A percentile compares a stretch with the other conserved stretches of the same genome.
Evolutionary conservation across 2,113 vertebrate species (phyloP).

Genomic region (human (Homo sapiens)): GRCh38 chr5:138556501-138557000

Average conservation of each 20-base stretch:
- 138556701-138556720: background rate
- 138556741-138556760: background rate
- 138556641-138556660: background rate
- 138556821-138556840: slow-evolving; percentile 97
- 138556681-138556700: background rate
- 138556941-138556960: background rate
- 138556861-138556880: slow-evolving; percentile 87
- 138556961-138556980: background rate
- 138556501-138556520: slow-evolving; percentile 96
- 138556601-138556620: background rate
- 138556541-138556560: slow-evolving; percentile 92
- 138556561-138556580: slow-evolving; percentile 96
- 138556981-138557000: background rate
- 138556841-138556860: slow-evolving; percentile 98
- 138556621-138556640: slow-evolving; percentile 11
- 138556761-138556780: slow-evolving; percentile 88
- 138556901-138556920: background rate
- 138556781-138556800: slow-evolving; percentile 98
- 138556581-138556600: slow-evolving; percentile 93
- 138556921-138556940: background rate
- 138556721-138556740: background rate
- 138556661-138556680: background rate
- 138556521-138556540: slow-evolving; percentile 96
- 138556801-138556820: slow-evolving; percentile 99
- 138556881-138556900: background rate